Evolutionary conservation across 2,113 vertebrate species (phyloP).

Genomic region (Halichoerus grypus): DNA sequence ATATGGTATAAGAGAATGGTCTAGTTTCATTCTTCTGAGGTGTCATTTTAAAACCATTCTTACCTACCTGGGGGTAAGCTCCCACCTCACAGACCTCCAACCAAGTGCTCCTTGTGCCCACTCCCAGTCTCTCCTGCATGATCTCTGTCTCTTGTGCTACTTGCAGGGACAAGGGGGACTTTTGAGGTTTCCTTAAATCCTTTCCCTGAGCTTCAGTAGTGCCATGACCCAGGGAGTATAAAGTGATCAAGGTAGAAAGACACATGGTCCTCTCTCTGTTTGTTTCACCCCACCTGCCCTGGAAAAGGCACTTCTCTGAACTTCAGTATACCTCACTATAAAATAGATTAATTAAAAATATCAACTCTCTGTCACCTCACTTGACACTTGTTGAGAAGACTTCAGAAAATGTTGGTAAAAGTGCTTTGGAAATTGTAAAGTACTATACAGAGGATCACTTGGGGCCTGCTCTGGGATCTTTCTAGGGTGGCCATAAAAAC

Average conservation of each 20-base stretch:
- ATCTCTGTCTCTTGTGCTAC: not conserved
- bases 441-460: not conserved
- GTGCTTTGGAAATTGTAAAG: not conserved
- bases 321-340: not conserved
- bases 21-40: too few species aligned
- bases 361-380: not conserved
- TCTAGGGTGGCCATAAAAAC: not conserved
- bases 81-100: not conserved
- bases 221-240: rapidly evolving
- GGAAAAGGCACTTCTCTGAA: not conserved
- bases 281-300: not conserved
- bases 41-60: not conserved
- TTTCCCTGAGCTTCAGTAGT: not conserved
- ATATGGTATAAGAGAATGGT: too few species aligned
- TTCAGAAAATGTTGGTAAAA: not conserved
- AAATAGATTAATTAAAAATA: not conserved
- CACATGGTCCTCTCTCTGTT: not conserved
- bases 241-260: not conserved
- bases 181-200: not conserved
- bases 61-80: not conserved
- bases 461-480: not conserved
- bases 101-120: not conserved
- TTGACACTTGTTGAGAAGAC: not conserved
- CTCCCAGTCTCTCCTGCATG: not conserved
- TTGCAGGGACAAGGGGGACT: not conserved